Evolutionary conservation across 2,113 vertebrate species (phyloP).

Genomic region (Dascyllus trimaculatus): DNA sequence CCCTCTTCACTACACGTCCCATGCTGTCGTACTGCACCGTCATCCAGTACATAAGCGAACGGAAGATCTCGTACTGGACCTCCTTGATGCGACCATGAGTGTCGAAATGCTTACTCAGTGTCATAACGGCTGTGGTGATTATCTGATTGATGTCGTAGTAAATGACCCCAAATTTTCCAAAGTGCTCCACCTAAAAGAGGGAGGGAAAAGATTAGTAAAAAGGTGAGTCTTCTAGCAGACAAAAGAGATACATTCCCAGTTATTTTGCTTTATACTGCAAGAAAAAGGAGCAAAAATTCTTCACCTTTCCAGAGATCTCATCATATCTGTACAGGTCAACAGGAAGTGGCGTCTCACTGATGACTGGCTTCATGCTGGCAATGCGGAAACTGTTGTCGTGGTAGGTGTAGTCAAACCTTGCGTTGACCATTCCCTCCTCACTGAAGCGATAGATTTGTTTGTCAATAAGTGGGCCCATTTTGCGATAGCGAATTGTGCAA

Average conservation of each 20-base stretch:
- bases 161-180: conserved; percentile 98
- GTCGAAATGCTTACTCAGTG: conserved; percentile 98
- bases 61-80: conserved; percentile 98
- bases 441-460: conserved; percentile 99
- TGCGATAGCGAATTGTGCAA: conserved; percentile 96
- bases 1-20: conserved; percentile 96
- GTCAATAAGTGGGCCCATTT: conserved; percentile 96
- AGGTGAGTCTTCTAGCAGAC: not conserved
- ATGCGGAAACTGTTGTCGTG: conserved; percentile 99
- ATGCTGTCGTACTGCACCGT: conserved; percentile 98
- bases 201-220: conserved; percentile 10
- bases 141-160: conserved; percentile 99
- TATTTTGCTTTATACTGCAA: not conserved
- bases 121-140: conserved; percentile 99
- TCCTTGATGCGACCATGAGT: conserved; percentile 98
- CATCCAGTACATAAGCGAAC: conserved; percentile 99
- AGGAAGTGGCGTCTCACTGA: conserved; percentile 96
- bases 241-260: not conserved
- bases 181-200: conserved; percentile 90
- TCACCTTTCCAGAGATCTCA: conserved; percentile 96
- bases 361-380: conserved; percentile 97
- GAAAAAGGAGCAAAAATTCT: not conserved
- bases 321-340: conserved; percentile 98
- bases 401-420: conserved; percentile 97
- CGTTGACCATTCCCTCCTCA: conserved; percentile 99